phyloP scores from a whole-genome alignment of 2,113 vertebrate genomes.

The Tetrax tetrax region DNA sequence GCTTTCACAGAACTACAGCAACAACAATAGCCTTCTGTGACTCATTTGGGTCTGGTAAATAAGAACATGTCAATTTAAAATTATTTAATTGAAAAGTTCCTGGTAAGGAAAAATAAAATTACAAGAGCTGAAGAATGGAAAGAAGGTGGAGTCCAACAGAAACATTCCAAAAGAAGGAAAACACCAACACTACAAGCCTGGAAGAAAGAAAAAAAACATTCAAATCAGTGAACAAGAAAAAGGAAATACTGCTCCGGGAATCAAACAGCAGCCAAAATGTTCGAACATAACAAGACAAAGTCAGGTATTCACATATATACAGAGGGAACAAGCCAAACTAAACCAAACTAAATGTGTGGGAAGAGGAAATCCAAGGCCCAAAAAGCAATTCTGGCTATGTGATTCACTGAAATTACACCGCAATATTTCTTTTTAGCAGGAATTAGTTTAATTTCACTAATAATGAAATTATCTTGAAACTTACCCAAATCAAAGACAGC shows the following conservation, averaged over 20 bases:
- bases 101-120: not conserved
- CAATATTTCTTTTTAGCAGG: not conserved
- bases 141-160: not conserved
- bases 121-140: not conserved
- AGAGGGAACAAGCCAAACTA: not conserved
- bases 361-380: not conserved
- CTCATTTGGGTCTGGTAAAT: not conserved
- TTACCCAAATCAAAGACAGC: not conserved
- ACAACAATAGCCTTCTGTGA: not conserved
- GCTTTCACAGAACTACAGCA: not conserved
- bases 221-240: not conserved
- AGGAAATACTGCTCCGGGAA: not conserved
- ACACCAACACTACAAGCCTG: not conserved
- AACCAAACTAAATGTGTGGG: not conserved
- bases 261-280: not conserved
- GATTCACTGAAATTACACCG: not conserved
- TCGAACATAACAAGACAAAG: not conserved
- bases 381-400: not conserved
- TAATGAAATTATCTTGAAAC: not conserved
- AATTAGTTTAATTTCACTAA: not conserved
- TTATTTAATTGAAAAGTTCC: not conserved
- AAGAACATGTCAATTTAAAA: not conserved
- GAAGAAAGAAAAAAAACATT: not conserved
- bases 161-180: not conserved
- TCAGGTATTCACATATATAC: not conserved